Evolutionary conservation across 2,888 invertebrate species (phyloP).

Genomic region (Cheilosia urbana): DNA sequence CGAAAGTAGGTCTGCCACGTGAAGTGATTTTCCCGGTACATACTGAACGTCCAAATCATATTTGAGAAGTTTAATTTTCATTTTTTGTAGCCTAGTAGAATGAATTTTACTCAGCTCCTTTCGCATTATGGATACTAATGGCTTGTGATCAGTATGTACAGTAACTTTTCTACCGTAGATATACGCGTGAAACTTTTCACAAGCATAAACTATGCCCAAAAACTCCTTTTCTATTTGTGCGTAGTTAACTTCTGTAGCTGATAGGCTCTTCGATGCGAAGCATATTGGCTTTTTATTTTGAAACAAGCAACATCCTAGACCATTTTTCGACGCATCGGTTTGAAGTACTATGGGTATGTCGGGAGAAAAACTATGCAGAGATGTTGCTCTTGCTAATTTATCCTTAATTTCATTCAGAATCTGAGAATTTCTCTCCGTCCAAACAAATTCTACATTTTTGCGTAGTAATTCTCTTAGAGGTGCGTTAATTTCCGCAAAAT

Average conservation of each 20-base stretch:
- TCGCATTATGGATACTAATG: conserved; percentile 57
- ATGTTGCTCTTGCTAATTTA: conserved; percentile 24
- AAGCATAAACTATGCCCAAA: conserved; percentile 40
- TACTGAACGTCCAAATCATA: conserved; percentile 73
- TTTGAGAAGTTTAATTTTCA: conserved; percentile 71
- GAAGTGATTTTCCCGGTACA: conserved; percentile 73
- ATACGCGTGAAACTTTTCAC: conserved; percentile 22
- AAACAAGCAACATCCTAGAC: conserved; percentile 63
- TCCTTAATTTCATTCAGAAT: not conserved
- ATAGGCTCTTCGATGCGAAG: conserved; percentile 76
- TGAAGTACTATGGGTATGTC: conserved; percentile 36
- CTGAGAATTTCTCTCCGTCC: conserved; percentile 34
- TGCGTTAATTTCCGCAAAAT: conserved; percentile 3
- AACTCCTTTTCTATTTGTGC: conserved; percentile 65
- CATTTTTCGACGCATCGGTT: conserved; percentile 24
- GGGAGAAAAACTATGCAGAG: conserved; percentile 36
- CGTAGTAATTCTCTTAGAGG: conserved; percentile 61
- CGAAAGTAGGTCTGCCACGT: conserved; percentile 71
- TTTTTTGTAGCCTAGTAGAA: conserved; percentile 22
- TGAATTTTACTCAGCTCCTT: conserved; percentile 70
- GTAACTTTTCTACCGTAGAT: conserved; percentile 1
- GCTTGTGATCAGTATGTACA: conserved; percentile 34
- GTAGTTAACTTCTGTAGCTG: conserved; percentile 75
- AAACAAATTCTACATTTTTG: conserved; percentile 75
- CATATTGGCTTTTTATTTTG: conserved; percentile 20